Evolutionary conservation across 35 echinoderm and acorn worm species (phyloP).

Genomic region (Strongylocentrotus purpuratus): DNA sequence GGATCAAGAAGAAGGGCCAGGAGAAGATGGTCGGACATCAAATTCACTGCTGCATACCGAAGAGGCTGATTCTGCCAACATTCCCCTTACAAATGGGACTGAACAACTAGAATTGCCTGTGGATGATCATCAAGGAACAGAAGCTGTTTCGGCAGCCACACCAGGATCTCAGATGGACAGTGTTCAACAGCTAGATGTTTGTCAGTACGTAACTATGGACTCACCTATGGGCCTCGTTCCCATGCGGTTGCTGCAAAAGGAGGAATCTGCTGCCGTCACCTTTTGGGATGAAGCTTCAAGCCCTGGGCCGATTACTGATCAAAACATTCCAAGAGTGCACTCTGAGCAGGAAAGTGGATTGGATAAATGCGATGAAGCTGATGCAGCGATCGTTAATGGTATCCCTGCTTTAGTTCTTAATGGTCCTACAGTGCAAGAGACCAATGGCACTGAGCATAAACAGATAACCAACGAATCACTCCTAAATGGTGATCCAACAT

Average conservation of each 20-base stretch:
- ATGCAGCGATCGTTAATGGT: background rate
- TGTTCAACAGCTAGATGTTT: background rate
- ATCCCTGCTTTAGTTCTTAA: background rate
- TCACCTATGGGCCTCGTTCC: background rate
- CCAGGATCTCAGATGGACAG: too few species aligned
- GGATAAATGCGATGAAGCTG: background rate
- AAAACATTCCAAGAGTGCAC: background rate
- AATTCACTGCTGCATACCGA: too few species aligned
- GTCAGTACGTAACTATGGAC: background rate
- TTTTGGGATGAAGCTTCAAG: background rate
- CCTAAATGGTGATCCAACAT: background rate
- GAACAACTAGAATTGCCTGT: too few species aligned
- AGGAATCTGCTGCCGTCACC: background rate
- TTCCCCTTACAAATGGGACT: too few species aligned
- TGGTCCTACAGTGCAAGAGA: background rate
- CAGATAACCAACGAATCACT: background rate
- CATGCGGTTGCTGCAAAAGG: background rate
- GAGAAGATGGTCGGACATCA: background rate
- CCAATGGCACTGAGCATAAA: background rate
- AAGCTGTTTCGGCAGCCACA: too few species aligned
- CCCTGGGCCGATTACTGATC: background rate
- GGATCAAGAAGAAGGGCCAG: background rate
- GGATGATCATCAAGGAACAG: too few species aligned
- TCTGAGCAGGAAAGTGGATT: background rate
- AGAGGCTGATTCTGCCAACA: too few species aligned